phyloP scores from a whole-genome alignment of 2,888 invertebrate genomes.

The Gryllus longicercus region DNA sequence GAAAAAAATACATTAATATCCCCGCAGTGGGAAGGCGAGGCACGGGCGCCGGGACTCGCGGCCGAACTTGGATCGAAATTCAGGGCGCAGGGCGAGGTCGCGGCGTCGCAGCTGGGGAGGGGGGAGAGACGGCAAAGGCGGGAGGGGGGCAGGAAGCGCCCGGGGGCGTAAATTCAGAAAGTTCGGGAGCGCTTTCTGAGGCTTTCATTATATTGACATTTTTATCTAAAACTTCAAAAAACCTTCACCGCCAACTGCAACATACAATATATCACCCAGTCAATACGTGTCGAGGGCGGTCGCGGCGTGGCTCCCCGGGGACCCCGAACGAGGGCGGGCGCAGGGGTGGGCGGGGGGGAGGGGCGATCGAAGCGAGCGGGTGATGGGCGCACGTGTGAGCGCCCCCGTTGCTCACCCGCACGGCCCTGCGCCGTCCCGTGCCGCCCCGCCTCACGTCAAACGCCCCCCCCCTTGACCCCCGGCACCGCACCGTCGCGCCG shows the following conservation, averaged over 20 bases:
- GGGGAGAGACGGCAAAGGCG: not conserved
- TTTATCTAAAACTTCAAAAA: slow-evolving; percentile 17
- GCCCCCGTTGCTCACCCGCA: not conserved
- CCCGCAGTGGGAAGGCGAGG: not conserved
- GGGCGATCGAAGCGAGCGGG: not conserved
- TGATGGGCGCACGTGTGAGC: not conserved
- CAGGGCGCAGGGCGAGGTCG: not conserved
- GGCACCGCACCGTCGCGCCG: too few species aligned
- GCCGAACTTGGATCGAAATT: not conserved
- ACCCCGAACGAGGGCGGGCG: too few species aligned
- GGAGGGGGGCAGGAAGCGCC: not conserved
- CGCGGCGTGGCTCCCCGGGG: not conserved
- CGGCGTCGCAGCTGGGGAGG: not conserved
- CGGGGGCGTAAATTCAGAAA: not conserved
- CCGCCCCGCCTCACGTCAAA: not conserved
- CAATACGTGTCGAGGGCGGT: not conserved
- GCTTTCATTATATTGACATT: slow-evolving; percentile 9
- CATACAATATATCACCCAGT: slow-evolving; percentile 17
- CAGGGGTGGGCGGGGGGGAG: too few species aligned
- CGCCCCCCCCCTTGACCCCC: not conserved
- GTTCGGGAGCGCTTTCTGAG: not conserved
- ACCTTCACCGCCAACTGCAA: not conserved
- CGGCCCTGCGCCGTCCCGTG: not conserved
- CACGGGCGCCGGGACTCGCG: not conserved
- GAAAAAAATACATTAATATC: slow-evolving; percentile 10